Evolutionary conservation across 1,140 invertebrate species (phyloP), one percentile per base, ranked within the genome.

Genomic region (Drosophila ficusphila): DNA sequence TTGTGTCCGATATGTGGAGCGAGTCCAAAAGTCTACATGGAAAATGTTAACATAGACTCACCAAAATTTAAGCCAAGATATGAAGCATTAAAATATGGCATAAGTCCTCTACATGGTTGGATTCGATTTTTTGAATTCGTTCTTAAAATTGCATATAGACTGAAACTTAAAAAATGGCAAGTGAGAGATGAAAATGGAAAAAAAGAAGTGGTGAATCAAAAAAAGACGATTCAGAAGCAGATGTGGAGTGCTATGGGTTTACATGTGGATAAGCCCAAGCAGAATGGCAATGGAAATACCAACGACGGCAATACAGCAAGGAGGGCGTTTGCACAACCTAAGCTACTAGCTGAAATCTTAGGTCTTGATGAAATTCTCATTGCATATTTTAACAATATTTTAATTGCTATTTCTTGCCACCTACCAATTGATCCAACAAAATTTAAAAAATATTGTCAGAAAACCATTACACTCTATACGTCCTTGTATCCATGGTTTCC

Each of bases 91-190:
- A 31, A 36, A 21, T 51, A 56, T 56, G 52, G 52, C 14, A 42
- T n/a, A 31, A n/a, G 29, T 31, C 29, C 29, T 31, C 9, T 31
- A 31, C 29, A 31, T n/a, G 27, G 11, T 33, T 33, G 31, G 31
- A 12, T 12, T 33, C 31, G 31, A 33, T 33, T 33, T 33, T 33
- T 33, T 33, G n/a, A 33, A 33, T 33, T 31, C 29, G 29, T 31
- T 31, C 29, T 31, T 31, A 31, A 31, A 49, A 60, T 60, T 36
- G 31, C 56, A 39, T 60, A 60, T 42, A 51, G 38, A 61, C 34
- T 48, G 34, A 51, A 51, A 34, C 19, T 61, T 48, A 61, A 51
- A 19, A 61, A 61, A 42, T 39, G 47, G 47, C 12, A 51, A 33
- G 18, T 38, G 56, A 23, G 56, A 48, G 46, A 46, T 34, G 21